A percentile compares a stretch with the other conserved stretches of the same genome.
These are phyloP conservation scores for Rhabdophis nuchalis DNA, from an alignment of 2,797 vertebrate genomes.

Conservation along the genomic window DNA sequence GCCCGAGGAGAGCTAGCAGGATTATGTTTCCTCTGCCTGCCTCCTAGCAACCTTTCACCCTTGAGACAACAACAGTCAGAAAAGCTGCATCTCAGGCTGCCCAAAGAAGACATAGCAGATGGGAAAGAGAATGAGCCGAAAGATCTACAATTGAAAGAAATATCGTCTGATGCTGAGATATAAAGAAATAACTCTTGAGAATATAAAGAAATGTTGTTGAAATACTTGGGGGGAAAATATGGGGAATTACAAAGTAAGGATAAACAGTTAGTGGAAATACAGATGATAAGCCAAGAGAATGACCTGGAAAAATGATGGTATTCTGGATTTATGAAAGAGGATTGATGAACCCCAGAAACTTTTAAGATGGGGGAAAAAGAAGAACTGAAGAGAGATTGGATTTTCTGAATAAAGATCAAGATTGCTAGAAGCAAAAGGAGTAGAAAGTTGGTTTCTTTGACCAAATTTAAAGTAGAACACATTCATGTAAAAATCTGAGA, in stretches of 20 bases:
- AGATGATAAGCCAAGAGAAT: not conserved
- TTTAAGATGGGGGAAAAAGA: not conserved
- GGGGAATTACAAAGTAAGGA: not conserved
- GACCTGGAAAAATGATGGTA: not conserved
- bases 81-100: not conserved
- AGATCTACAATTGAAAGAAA: not conserved
- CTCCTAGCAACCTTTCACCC: not conserved
- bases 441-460: not conserved
- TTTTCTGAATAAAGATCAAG: not conserved
- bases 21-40: not conserved
- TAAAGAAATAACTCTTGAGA: not conserved
- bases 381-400: not conserved
- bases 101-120: not conserved
- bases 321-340: not conserved
- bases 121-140: not conserved
- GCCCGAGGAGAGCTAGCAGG: not conserved
- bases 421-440: not conserved
- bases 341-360: not conserved
- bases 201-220: not conserved
- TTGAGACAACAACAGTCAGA: not conserved
- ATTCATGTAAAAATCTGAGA: not conserved
- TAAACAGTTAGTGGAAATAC: not conserved
- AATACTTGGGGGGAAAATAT: not conserved
- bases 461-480: not conserved
- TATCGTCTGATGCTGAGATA: not conserved